These are phyloP conservation scores for Araneus ventricosus DNA, from an alignment of 1,140 invertebrate species.

Conservation along the genomic window DNA sequence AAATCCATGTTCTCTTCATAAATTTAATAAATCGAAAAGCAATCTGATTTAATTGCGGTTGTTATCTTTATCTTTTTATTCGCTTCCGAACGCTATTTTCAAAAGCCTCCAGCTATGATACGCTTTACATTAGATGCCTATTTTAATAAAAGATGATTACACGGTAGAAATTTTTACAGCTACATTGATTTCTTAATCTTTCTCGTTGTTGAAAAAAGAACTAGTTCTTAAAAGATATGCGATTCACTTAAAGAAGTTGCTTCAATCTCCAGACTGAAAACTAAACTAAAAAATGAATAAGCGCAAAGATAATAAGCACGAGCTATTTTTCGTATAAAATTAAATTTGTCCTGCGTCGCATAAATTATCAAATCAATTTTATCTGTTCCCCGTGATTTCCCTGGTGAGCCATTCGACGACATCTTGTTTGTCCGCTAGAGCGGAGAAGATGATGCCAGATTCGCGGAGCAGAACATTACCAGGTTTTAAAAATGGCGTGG, in stretches of 20 bases:
- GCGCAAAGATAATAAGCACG: neutral
- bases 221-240: neutral
- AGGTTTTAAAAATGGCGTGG: conserved; percentile 38
- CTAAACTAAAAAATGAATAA: neutral
- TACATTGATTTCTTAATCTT: neutral
- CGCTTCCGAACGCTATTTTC: too few relatives aligned
- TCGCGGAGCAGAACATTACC: conserved; percentile 80
- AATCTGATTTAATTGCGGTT: too few relatives aligned
- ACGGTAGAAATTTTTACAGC: neutral
- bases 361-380: conserved; percentile 75
- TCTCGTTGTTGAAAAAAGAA: neutral
- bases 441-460: conserved; percentile 85
- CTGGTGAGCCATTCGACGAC: conserved; percentile 66
- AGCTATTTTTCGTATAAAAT: conserved; percentile 61
- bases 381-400: conserved; percentile 73
- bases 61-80: too few relatives aligned
- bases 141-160: neutral
- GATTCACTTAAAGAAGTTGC: neutral
- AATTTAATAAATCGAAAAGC: too few relatives aligned
- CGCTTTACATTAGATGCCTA: neutral
- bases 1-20: too few relatives aligned
- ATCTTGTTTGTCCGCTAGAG: conserved; percentile 47
- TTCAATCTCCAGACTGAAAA: conserved; percentile 9
- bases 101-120: neutral
- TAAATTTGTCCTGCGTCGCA: conserved; percentile 65